Evolutionary conservation across 2,113 vertebrate genomes (phyloP), one percentile per base, ranked within the genome.

Genomic region (Gambusia affinis): DNA sequence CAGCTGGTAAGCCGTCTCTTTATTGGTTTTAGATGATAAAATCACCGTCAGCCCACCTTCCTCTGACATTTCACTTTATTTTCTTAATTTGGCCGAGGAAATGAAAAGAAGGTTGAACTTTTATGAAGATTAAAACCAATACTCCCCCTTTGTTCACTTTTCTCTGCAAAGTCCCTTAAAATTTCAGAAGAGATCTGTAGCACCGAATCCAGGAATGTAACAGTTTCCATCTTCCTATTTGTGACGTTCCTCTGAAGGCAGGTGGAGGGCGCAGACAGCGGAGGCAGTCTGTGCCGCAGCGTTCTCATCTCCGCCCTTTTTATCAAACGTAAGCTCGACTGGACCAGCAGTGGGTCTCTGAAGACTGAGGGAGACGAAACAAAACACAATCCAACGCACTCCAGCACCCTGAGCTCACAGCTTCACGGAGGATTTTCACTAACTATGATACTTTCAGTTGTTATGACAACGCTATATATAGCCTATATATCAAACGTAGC

Each of bases 51-150:
- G 15, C 17, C 44, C 44, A 47, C 44, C 44, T 17, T 47, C 44
- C 70, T 24, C 30, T 28, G 6, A 35, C 28, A 22, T 33, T 64
- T 37, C 8, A 57, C 37, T 66, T n/a, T 30, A 57, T 67, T 42
- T 44, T 15, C 44, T 61, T 73, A 6, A 63, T 70, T 69, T 2
- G 11, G 24, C 67, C 51, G 15, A 15, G 60, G 27, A 77, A 68
- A 63, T 61, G 3, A 60, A 68, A 60, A 68, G 44, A 12, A n/a
- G 62, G 57, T 60, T 19, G 61, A 70, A 63, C 6, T 60, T 33
- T 75, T 12, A 12, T 68, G 35, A 47, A 60, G 54, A 51, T 37
- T 17, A 19, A 8, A 30, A 68, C 14, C 14, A 3, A 1, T 27
- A 27, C 27, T 70, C 64, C 60, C 14, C 39, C 28, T 39, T 47